phyloP scores from a whole-genome alignment of 2,888 invertebrate genomes.

The Melolontha melolontha region DNA sequence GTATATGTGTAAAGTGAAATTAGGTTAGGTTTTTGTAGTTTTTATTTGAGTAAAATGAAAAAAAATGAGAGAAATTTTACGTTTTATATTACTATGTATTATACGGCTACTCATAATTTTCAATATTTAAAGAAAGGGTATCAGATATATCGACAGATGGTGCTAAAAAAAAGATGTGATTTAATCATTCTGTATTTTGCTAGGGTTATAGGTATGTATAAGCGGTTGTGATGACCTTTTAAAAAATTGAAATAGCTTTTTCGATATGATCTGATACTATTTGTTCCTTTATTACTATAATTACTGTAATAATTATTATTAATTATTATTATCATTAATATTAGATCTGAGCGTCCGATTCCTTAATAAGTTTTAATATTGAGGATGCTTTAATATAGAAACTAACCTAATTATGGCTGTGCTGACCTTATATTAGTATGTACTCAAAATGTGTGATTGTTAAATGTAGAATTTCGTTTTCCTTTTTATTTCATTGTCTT shows the following conservation, averaged over 20 bases:
- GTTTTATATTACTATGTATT: conserved; percentile 13
- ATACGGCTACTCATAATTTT: conserved; percentile 31
- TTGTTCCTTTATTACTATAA: conserved; percentile 39
- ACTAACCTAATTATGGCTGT: conserved; percentile 55
- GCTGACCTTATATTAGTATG: conserved; percentile 50
- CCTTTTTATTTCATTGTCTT: conserved; percentile 38
- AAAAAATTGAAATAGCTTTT: conserved; percentile 15
- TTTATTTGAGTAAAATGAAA: conserved; percentile 15
- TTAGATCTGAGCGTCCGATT: conserved; percentile 46
- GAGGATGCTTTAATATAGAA: conserved; percentile 52
- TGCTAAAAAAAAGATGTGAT: conserved; percentile 41
- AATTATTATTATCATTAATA: conserved; percentile 42
- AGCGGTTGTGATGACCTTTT: conserved; percentile 29
- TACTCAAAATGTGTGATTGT: conserved; percentile 46
- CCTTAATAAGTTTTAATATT: conserved; percentile 46
- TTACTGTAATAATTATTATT: conserved; percentile 41
- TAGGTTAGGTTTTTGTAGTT: conserved; percentile 36
- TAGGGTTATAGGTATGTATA: conserved; percentile 11
- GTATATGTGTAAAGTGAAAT: conserved; percentile 36
- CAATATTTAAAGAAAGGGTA: conserved; percentile 31
- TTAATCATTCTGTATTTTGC: conserved; percentile 13
- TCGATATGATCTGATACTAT: conserved; percentile 41
- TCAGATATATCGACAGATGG: conserved; percentile 43
- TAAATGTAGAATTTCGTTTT: conserved; percentile 38
- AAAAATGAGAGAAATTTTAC: conserved; percentile 1